phyloP scores from a whole-genome alignment of 2,888 invertebrate species.

The Phortica magna region DNA sequence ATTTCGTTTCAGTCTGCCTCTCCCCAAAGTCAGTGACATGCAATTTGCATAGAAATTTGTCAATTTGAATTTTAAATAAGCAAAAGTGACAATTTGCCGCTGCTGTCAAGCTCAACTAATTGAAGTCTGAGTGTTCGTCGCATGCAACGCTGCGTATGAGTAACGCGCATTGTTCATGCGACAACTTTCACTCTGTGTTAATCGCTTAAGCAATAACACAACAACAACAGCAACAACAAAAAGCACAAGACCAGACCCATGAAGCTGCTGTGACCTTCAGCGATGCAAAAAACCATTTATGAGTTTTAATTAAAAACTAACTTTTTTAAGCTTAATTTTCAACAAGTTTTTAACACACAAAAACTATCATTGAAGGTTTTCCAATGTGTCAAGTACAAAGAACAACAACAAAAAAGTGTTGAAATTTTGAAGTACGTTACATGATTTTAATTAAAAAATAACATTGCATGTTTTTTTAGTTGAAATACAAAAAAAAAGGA shows the following conservation, averaged over 20 bases:
- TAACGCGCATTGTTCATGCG: not conserved
- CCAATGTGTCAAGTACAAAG: not conserved
- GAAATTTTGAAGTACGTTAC: not conserved
- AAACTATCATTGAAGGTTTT: not conserved
- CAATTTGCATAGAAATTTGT: constrained; percentile 29
- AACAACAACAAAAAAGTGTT: not conserved
- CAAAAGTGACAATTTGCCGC: not conserved
- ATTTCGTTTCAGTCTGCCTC: not conserved
- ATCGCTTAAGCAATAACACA: too few relatives aligned
- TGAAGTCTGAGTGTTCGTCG: not conserved
- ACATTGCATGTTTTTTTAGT: not conserved
- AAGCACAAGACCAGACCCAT: too few relatives aligned
- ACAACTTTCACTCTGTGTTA: not conserved
- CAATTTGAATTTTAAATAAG: constrained; percentile 28
- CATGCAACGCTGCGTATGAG: not conserved
- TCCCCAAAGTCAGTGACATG: not conserved
- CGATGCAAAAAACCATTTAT: not conserved
- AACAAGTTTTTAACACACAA: not conserved
- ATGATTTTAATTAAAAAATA: not conserved
- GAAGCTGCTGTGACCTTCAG: too few relatives aligned
- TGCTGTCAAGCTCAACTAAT: not conserved
- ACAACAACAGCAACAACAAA: not conserved
- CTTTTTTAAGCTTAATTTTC: not conserved
- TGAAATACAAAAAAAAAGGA: not conserved
- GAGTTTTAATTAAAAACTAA: not conserved